Evolutionary conservation across 2,888 invertebrate species (phyloP), one percentile per base, ranked within the genome.

Genomic region (Chymomyza fuscimana): DNA sequence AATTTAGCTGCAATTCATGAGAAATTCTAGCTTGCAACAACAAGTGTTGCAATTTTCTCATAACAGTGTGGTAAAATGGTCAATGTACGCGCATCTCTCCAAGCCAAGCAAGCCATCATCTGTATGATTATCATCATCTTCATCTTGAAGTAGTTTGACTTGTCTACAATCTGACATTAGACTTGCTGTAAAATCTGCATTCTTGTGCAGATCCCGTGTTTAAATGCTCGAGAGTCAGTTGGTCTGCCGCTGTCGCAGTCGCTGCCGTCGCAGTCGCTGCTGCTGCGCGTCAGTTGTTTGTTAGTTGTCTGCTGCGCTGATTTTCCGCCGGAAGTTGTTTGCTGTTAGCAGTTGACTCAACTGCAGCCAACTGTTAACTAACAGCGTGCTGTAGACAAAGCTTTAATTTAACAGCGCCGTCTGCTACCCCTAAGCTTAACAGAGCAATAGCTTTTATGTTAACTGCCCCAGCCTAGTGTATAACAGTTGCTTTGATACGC

Each of bases 151-250:
- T 83, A 76, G 84, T 83, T 87, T 74, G 80, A 88, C 88, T 86
- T 72, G 87, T 87, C 86, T 19, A 22, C 6, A 54, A 54, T 7
- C 22, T 54, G 54, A 0, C 16, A 9, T 2, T 5, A n/a, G 86
- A 82, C 76, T 80, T 83, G 89, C 84, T 72, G 86, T 82, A 79
- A 82, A 84, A 88, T 87, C 87, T 75, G 79, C 89, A 87, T 88
- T 87, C 87, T 76, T 82, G 76, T 9, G 25, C 36, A 36, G 36
- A 36, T 6, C 6, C 7, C 68, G 63, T 83, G 3, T 86, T 87
- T 77, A 81, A 83, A 81, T 83, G 78, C 74, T 63, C 25, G 25
- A 52, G 63, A 67, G 61, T 67, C 32, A 60, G 12, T 32, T 15
- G 36, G 32, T 56, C 36, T 66, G n/a, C 50, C n/a, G n/a, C n/a